Evolutionary conservation across 2,113 vertebrate genomes (phyloP), one percentile per base, ranked within the genome.

Genomic region (Brachypodius melanocephalos): DNA sequence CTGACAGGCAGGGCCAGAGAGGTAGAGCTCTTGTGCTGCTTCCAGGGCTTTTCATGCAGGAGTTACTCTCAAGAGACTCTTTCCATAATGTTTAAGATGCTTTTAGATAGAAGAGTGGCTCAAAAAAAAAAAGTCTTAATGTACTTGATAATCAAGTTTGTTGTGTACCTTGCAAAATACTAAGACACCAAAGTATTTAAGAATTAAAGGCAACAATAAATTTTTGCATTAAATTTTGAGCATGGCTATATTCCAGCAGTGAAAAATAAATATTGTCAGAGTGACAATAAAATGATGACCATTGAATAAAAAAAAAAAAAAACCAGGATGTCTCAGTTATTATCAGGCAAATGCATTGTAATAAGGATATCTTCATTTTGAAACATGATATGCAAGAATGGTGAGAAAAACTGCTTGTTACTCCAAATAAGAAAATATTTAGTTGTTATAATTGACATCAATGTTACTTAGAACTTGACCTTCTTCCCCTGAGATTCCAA

Each of bases 221-320:
- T 49, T 38, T 74, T 22, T 75, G 13, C 32, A 61, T n/a, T n/a
- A 49, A 9, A 58, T 54, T 79, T 84, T 75, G 54, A 68, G 18
- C 14, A 24, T 65, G 76, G 62, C 81, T 89, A 7, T 73, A 7
- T 71, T 72, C 71, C 73, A 65, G 40, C 22, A 73, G 43, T 32
- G 31, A 87, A 94, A 88, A 91, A 38, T 42, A 68, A 52, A 40
- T 84, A 57, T 21, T 72, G 40, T 78, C 52, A 58, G 31, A 49
- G 18, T 45, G 66, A 38, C 93, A 91, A 93, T 87, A 74, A 68
- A 93, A 46, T 72, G 34, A 93, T 89, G 82, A 91, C 42, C 48
- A 91, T 28, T 79, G 34, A 82, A 91, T 75, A 65, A 94, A 67
- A 83, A 67, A 85, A 31, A 90, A n/a, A 38, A 38, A 38, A 38